Conservation (phyloP, 1,140 invertebrate genomes). For the Gonatopus flavifemur region DNA sequence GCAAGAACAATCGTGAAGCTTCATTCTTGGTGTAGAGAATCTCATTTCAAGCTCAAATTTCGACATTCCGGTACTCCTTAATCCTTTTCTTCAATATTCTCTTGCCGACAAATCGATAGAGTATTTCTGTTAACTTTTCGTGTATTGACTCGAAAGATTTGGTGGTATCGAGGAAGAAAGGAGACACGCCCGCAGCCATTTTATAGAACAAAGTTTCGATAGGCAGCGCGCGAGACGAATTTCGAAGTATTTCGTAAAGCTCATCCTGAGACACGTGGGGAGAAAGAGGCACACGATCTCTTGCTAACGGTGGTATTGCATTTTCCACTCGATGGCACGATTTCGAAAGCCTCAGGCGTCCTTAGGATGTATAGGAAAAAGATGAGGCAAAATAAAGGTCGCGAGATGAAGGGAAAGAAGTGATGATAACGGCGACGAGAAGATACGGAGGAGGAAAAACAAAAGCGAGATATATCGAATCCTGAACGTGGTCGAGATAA, state of each 20-base stretch:
- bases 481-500: no score
- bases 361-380: no score
- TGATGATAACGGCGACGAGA: constrained; percentile 4
- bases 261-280: constrained; percentile 8
- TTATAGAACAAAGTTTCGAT: constrained; percentile 23
- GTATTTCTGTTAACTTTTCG: no score
- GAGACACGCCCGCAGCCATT: constrained; percentile 6
- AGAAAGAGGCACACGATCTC: constrained; percentile 13
- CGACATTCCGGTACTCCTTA: no score
- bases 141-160: no score
- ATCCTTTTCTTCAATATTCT: no score
- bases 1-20: no score
- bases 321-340: constrained; percentile 29
- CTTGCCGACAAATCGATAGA: no score
- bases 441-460: constrained; percentile 10
- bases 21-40: no score
- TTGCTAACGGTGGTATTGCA: constrained; percentile 27
- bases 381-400: not conserved
- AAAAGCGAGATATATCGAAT: no score
- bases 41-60: no score
- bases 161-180: not conserved
- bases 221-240: constrained; percentile 11
- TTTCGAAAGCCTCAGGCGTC: not conserved
- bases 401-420: constrained; percentile 8
- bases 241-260: constrained; percentile 22